Evolutionary conservation across 2,113 vertebrate genomes (phyloP), one percentile per base, ranked within the genome.

Genomic region (Heterochromis multidens): DNA sequence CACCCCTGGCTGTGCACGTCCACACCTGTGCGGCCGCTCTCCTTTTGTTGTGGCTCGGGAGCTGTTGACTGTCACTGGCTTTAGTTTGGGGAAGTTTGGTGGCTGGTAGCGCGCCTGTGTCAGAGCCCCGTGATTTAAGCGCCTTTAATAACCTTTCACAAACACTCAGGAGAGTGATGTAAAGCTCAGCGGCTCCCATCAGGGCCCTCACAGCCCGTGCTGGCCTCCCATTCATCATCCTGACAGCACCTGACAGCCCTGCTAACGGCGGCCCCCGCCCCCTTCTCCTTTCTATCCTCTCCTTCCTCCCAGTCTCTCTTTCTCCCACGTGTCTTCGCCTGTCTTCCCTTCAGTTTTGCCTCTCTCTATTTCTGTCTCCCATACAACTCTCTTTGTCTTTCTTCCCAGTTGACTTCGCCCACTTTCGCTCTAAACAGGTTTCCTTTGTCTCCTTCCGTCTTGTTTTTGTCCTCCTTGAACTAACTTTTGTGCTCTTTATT

Each of bases 141-240:
- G 81, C 80, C 92, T 95, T 95, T 95, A 96, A 96, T 95, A 95
- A 95, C 94, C 94, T 95, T 95, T 95, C 94, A 95, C 89, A 94
- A 95, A 96, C 94, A 89, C 93, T 92, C 92, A 90, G 91, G 89
- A 95, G 93, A 95, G 90, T 92, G 81, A 93, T 92, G 29, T 40
- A 89, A 94, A 91, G 90, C 96, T 93, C 89, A 83, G 91, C 88
- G 88, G 89, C 90, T 93, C 78, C 85, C 93, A 88, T 94, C 94
- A 93, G 85, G 82, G 89, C 92, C 89, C 86, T 91, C 88, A 89
- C 88, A 90, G 81, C 90, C 92, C 62, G 77, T 90, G 85, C 90
- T 85, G 90, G 91, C 90, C 91, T 88, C 93, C 92, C 93, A 86
- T 95, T 93, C 92, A 82, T 95, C 93, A 93, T 94, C 74, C 87